phyloP scores from a whole-genome alignment of 2,888 invertebrate species.

The Lithophane ornitopus region DNA sequence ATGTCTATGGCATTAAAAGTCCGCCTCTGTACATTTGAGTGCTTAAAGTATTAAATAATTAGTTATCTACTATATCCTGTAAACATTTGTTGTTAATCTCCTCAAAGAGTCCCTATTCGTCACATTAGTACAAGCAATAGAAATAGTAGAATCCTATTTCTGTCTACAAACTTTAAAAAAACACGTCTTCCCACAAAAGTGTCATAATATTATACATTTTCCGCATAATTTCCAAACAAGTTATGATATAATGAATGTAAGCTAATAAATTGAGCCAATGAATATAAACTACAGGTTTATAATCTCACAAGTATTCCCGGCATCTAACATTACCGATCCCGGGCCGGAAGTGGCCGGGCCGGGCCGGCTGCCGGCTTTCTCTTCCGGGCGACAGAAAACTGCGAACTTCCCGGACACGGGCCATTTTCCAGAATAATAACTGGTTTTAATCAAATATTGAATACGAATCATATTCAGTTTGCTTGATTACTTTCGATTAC shows the following conservation, averaged over 20 bases:
- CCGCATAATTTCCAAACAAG: background rate
- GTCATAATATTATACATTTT: background rate
- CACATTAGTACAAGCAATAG: background rate
- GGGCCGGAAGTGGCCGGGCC: slow-evolving; percentile 38
- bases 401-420: slow-evolving; percentile 52
- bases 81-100: background rate
- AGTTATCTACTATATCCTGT: background rate
- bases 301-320: slow-evolving; percentile 55
- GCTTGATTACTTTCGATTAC: slow-evolving; percentile 42
- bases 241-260: slow-evolving; percentile 1
- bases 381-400: slow-evolving; percentile 57
- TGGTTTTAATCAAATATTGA: slow-evolving; percentile 52
- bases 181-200: background rate
- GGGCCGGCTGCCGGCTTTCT: slow-evolving; percentile 47
- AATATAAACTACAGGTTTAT: slow-evolving; percentile 49
- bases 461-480: slow-evolving; percentile 19
- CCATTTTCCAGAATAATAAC: slow-evolving; percentile 55
- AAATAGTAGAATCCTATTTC: background rate
- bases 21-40: too few species aligned
- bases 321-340: slow-evolving; percentile 54
- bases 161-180: background rate
- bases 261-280: slow-evolving; percentile 42
- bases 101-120: background rate
- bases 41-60: too few species aligned
- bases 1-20: too few species aligned